Evolutionary conservation across 2,888 invertebrate species (phyloP).

Genomic region (Clepsis dumicolana): DNA sequence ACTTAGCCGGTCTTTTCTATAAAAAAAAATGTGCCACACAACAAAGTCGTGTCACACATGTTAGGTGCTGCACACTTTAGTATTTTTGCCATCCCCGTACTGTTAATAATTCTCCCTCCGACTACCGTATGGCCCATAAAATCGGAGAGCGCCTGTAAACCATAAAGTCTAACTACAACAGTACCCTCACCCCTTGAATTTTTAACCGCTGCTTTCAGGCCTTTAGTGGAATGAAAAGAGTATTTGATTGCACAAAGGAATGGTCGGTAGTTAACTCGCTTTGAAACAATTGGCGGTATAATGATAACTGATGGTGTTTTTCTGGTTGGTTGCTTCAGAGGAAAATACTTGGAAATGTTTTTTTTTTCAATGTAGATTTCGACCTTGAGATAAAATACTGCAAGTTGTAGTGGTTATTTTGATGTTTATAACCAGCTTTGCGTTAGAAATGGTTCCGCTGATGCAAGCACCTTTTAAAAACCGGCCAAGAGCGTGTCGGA

Average conservation of each 20-base stretch:
- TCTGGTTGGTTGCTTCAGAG: not conserved
- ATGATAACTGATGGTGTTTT: not conserved
- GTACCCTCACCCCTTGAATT: slow-evolving; percentile 47
- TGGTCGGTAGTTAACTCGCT: slow-evolving; percentile 18
- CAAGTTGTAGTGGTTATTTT: no score
- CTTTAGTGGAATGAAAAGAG: slow-evolving; percentile 46
- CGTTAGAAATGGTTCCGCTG: no score
- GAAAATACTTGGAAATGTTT: no score
- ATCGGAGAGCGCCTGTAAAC: slow-evolving; percentile 22
- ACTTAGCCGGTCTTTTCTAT: no score
- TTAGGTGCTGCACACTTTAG: not conserved
- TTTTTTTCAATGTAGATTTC: no score
- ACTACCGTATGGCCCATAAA: slow-evolving; percentile 24
- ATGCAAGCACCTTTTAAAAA: no score
- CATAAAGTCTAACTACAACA: slow-evolving; percentile 35
- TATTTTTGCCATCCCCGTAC: not conserved
- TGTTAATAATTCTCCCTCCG: slow-evolving; percentile 17
- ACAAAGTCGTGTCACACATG: not conserved
- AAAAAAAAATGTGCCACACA: no score
- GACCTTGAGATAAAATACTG: no score
- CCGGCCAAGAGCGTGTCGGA: no score
- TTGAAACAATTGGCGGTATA: not conserved
- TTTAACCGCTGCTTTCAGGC: slow-evolving; percentile 48
- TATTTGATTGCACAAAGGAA: slow-evolving; percentile 52
- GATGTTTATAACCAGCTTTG: no score